Evolutionary conservation across 2,113 vertebrate species (phyloP), one percentile per base, ranked within the genome.

Genomic region (Bujurquina vittata): DNA sequence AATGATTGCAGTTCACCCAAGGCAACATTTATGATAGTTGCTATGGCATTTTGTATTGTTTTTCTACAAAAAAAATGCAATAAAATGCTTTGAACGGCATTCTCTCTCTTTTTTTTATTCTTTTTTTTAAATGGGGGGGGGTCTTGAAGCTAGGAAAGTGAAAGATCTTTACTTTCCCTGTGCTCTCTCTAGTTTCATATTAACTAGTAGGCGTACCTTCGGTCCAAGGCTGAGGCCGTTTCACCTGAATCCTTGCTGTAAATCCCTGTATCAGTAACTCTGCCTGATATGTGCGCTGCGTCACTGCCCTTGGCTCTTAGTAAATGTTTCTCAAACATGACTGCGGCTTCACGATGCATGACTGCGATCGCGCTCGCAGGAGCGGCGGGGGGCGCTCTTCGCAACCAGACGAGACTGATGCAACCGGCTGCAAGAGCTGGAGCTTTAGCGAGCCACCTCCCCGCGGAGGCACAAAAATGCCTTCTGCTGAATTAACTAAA

Each of bases 1-100:
- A 97, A 91, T 97, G 96, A 97, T 95, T 95, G 94, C 96, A 96
- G 96, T 97, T 96, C 96, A 96, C 93, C 89, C 95, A 91, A 95
- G 89, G 94, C 93, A 94, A 96, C 89, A 90, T 91, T 94, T 93
- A 88, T 93, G 94, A 94, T 91, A 87, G 95, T 97, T 97, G 94
- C 95, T 93, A 95, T 96, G 96, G 96, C 96, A 95, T 97, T 99
- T 99, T 99, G 96, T 99, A 98, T 98, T 96, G 95, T 97, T 98
- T 98, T 99, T 98, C 91, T 60, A 89, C 86, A 89, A 89, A 96
- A 96, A 95, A 93, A 97, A 95, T 95, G 88, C 89, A 96, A 98
- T 94, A 98, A 97, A 97, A 97, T 93, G 94, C 95, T 94, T 96
- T 95, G 92, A 97, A 97, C 74, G 10, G 83, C 58, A 57, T 8